Evolutionary conservation across 2,888 invertebrate genomes (phyloP), one percentile per base, ranked within the genome.

Genomic region (Drosophila helvetica): DNA sequence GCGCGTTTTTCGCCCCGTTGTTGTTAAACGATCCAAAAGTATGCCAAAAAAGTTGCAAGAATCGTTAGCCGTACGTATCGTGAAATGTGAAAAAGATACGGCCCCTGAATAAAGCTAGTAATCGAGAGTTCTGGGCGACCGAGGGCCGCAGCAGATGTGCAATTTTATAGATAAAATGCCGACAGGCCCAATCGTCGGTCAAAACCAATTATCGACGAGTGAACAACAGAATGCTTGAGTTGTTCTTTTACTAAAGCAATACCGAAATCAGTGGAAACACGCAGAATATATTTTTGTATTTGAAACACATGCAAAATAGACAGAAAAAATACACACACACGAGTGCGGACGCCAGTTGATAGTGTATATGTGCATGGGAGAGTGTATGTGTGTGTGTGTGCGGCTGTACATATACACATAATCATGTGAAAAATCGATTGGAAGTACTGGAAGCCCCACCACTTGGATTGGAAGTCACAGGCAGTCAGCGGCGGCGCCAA

Each of bases 351-450:
- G 38, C 38, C 38, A 38, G 38, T 38, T 15, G 38, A 38, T 38
- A n/a, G 47, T 65, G 47, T 59, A 62, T 48, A 33, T 27, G 50
- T 56, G 42, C 38, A 38, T 38, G 38, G 38, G 7, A n/a, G 38
- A 38, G 30, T 61, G 61, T n/a, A 22, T 54, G 62, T 55, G 66
- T 68, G 59, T 64, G 33, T 54, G 45, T 45, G 38, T 60, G 56
- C 45, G 53, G 53, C 51, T 66, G 54, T 79, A 66, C 74, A 61
- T 59, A 68, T 73, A 71, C 60, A 71, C 74, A 86, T 81, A 86
- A 90, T 90, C 85, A 89, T 90, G 90, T 91, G 90, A 91, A 90
- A 90, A 90, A 90, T 90, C 90, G 90, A 90, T 90, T 90, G 90
- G 90, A 90, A 90, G 68, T 47, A 58, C 70, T 84, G 85, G 84